Evolutionary conservation across 2,113 vertebrate genomes (phyloP).

Genomic region (Gopherus evgoodei): DNA sequence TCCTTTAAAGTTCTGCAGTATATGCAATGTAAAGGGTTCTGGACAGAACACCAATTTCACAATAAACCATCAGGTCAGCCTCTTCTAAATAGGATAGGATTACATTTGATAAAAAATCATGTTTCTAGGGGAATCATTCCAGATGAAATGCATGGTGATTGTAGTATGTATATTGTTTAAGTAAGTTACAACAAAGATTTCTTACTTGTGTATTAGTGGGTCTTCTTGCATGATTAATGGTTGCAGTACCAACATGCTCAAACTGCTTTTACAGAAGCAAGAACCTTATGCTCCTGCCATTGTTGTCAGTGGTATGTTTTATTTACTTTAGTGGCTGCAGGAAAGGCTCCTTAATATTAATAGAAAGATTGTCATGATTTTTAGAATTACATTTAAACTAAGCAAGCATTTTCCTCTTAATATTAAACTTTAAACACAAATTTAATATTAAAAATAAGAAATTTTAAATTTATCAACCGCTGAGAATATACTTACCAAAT

Average conservation of each 20-base stretch:
- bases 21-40: accelerated
- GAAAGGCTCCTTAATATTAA: accelerated
- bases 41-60: not conserved
- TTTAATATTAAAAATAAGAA: not conserved
- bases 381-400: not conserved
- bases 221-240: not conserved
- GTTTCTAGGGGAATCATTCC: not conserved
- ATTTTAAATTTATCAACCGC: not conserved
- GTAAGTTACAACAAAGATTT: not conserved
- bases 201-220: accelerated
- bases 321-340: not conserved
- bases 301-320: not conserved
- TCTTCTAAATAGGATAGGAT: not conserved
- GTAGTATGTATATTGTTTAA: not conserved
- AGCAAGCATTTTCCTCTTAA: not conserved
- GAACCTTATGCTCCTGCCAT: not conserved
- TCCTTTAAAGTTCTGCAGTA: not conserved
- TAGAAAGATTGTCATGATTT: not conserved
- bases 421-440: not conserved
- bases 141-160: not conserved
- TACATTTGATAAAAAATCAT: not conserved
- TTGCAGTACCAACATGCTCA: not conserved
- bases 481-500: not conserved
- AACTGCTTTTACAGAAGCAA: not conserved
- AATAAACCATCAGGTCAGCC: not conserved